These are phyloP conservation scores for Mastigias papua DNA, from an alignment of 30 jellyfish, hydroid and myxozoan genomes.

Conservation along the genomic window DNA sequence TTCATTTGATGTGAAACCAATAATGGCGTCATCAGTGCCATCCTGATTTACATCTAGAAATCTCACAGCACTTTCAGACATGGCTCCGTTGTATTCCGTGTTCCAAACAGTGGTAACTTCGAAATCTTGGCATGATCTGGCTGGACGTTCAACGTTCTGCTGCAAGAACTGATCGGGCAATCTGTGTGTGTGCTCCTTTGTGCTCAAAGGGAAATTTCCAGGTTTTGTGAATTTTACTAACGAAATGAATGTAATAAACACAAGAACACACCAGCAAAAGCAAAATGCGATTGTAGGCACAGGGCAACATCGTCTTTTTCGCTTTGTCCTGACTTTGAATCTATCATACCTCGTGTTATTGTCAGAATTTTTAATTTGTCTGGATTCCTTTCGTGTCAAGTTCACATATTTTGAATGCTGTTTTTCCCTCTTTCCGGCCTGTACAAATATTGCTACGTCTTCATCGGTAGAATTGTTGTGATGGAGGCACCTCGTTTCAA, in stretches of 20 bases:
- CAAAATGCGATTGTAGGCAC: neutral
- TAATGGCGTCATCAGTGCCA: conserved; percentile 76
- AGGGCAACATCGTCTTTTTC: conserved; percentile 12
- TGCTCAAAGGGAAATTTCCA: neutral
- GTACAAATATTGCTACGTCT: neutral
- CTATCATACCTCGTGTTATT: neutral
- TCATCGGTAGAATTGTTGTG: conserved; percentile 3
- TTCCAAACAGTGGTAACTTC: conserved; percentile 49
- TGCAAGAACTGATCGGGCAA: neutral
- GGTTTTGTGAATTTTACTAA: neutral
- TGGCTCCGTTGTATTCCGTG: conserved; percentile 32
- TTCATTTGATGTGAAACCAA: conserved; percentile 64
- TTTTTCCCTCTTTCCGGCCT: neutral
- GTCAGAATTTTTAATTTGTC: neutral
- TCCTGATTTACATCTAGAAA: conserved; percentile 70
- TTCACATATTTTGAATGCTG: neutral
- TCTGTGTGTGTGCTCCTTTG: neutral
- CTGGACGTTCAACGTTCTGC: neutral
- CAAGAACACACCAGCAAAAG: neutral
- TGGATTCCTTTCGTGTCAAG: conserved; percentile 5
- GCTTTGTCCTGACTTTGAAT: neutral
- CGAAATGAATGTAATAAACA: neutral
- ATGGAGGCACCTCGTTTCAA: neutral
- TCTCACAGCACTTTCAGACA: conserved; percentile 61
- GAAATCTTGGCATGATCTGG: conserved; percentile 11